Evolutionary conservation across 2,888 invertebrate genomes (phyloP).

Genomic region (Agriotes lineatus): DNA sequence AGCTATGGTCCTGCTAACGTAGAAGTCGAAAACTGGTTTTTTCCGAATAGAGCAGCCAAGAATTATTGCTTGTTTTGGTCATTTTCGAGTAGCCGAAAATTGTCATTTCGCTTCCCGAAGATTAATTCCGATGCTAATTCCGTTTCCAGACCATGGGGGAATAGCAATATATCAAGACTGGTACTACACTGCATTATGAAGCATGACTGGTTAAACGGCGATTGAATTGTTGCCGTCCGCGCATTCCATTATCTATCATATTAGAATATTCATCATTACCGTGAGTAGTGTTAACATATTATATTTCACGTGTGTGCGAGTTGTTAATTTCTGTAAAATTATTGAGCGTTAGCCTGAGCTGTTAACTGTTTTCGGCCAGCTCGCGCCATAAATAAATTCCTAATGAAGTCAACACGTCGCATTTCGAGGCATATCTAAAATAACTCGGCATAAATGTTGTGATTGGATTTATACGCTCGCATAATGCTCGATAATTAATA

Average conservation of each 20-base stretch:
- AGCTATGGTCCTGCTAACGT: no score
- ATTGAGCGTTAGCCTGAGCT: neutral
- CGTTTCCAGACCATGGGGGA: constrained; percentile 44
- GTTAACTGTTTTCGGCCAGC: no score
- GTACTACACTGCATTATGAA: constrained; percentile 51
- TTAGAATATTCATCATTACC: constrained; percentile 51
- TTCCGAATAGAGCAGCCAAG: no score
- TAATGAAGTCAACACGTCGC: constrained; percentile 3
- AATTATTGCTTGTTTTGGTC: no score
- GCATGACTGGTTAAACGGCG: constrained; percentile 53
- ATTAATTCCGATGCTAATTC: no score
- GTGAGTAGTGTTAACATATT: constrained; percentile 31
- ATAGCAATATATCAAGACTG: constrained; percentile 48
- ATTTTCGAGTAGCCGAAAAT: no score
- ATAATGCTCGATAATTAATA: constrained; percentile 14
- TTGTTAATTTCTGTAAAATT: constrained; percentile 24
- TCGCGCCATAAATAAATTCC: neutral
- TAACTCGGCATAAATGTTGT: constrained; percentile 9
- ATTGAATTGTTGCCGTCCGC: constrained; percentile 52
- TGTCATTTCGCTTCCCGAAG: no score
- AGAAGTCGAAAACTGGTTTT: no score
- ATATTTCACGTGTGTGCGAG: constrained; percentile 28
- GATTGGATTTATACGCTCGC: constrained; percentile 6
- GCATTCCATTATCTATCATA: constrained; percentile 46
- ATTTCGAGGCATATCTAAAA: neutral